Conservation (phyloP, 1,140 invertebrate genomes). For the Euborellia annulipes region DNA sequence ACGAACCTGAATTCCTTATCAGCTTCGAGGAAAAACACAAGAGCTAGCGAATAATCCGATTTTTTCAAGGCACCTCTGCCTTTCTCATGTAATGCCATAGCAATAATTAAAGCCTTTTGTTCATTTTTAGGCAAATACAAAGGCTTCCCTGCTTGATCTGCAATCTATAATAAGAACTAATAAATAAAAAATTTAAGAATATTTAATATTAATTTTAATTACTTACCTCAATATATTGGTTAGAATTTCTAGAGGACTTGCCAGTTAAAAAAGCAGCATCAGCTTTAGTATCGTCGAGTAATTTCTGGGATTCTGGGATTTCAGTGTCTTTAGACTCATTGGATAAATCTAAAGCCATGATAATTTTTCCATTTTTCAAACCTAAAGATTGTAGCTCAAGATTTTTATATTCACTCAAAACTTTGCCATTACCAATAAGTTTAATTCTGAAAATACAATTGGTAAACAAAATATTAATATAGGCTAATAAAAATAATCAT, state of each 20-base stretch:
- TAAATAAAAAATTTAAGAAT: conserved; percentile 3
- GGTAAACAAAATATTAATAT: neutral
- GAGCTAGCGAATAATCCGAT: conserved; percentile 45
- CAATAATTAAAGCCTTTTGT: conserved; percentile 46
- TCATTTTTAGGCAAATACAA: conserved; percentile 48
- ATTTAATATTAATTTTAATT: neutral
- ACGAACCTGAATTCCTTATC: conserved; percentile 51
- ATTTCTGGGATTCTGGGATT: conserved; percentile 26
- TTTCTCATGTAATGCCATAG: conserved; percentile 61
- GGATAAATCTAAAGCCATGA: conserved; percentile 38
- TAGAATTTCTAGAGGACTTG: conserved; percentile 17
- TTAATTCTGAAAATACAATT: conserved; percentile 36
- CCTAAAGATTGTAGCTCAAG: conserved; percentile 40
- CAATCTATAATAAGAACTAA: conserved; percentile 35
- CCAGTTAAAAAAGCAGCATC: conserved; percentile 29
- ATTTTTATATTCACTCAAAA: conserved; percentile 35
- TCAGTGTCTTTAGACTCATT: conserved; percentile 23
- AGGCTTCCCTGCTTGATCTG: conserved; percentile 58
- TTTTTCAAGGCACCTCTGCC: conserved; percentile 42
- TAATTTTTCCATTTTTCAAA: conserved; percentile 45
- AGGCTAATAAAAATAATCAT: neutral
- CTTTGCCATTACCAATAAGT: conserved; percentile 44
- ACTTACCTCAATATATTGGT: conserved; percentile 31
- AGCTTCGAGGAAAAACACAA: conserved; percentile 57
- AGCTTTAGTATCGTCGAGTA: conserved; percentile 35